Conservation (phyloP, 2,888 invertebrate species). For the Patella ulyssiponensis region DNA sequence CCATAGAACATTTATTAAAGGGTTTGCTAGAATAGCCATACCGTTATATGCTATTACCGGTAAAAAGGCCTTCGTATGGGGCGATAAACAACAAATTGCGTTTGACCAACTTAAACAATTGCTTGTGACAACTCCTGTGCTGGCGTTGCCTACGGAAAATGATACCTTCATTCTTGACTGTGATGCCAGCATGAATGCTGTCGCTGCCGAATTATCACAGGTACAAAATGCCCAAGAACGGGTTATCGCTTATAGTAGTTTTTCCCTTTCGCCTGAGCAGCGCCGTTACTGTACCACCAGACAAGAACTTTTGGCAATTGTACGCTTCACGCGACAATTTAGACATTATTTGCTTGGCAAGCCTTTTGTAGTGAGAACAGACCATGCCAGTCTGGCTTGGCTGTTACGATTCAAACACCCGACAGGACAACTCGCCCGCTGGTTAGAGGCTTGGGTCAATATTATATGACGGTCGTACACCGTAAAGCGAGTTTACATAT, state of each 20-base stretch:
- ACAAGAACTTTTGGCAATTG: conserved; percentile 11
- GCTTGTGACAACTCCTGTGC: too few relatives aligned
- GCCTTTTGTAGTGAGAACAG: conserved; percentile 27
- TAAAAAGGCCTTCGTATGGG: conserved; percentile 31
- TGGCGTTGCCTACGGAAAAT: too few relatives aligned
- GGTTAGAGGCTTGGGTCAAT: conserved; percentile 24
- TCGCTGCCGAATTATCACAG: too few relatives aligned
- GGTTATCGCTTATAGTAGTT: conserved; percentile 33
- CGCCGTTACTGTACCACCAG: conserved; percentile 28
- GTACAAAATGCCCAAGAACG: conserved; percentile 22
- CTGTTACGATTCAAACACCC: conserved; percentile 18
- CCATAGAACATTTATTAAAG: not conserved
- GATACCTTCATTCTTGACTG: conserved; percentile 26
- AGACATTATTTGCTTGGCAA: conserved; percentile 29
- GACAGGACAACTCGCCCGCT: conserved; percentile 23
- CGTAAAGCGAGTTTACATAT: too few relatives aligned
- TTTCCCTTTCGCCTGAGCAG: conserved; percentile 30
- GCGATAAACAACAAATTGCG: conserved; percentile 15
- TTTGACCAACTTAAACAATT: conserved; percentile 16
- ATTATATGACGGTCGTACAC: not conserved
- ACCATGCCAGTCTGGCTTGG: conserved; percentile 30
- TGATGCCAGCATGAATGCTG: conserved; percentile 14
- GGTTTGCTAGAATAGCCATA: conserved; percentile 15
- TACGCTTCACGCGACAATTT: not conserved
- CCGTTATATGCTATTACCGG: conserved; percentile 31